Conservation (phyloP, 2,797 vertebrate species). For the Xenops minutus region DNA sequence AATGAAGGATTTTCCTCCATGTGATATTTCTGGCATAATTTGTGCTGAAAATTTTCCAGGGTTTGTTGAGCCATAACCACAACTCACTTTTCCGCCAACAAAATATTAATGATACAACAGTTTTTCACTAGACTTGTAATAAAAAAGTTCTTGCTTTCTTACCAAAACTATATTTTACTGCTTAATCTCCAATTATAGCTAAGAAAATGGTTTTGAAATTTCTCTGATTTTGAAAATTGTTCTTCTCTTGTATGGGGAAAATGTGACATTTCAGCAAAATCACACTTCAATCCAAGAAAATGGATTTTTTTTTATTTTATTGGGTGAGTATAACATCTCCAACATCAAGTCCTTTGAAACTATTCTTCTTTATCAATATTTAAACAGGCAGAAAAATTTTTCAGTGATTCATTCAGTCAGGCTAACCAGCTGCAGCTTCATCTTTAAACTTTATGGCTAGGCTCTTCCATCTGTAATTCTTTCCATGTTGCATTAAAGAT, state of each 20-base stretch:
- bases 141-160: neutral
- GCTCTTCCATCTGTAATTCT: neutral
- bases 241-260: neutral
- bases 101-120: constrained; percentile 13
- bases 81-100: constrained; percentile 14
- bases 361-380: constrained; percentile 30
- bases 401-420: neutral
- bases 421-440: neutral
- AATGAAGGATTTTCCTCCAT: constrained; percentile 20
- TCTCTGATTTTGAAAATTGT: neutral
- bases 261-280: neutral
- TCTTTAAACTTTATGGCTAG: constrained; percentile 3
- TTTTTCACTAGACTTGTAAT: neutral
- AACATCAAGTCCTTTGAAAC: neutral
- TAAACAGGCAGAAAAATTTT: constrained; percentile 13
- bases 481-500: neutral
- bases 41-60: constrained; percentile 40
- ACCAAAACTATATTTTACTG: neutral
- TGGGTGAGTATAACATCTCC: neutral
- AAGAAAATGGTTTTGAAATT: neutral
- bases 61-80: constrained; percentile 28
- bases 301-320: too few relatives aligned
- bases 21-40: constrained; percentile 45
- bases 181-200: neutral
- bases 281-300: neutral